phyloP scores from a whole-genome alignment of 2,113 vertebrate genomes.

The Hystrix brachyura region DNA sequence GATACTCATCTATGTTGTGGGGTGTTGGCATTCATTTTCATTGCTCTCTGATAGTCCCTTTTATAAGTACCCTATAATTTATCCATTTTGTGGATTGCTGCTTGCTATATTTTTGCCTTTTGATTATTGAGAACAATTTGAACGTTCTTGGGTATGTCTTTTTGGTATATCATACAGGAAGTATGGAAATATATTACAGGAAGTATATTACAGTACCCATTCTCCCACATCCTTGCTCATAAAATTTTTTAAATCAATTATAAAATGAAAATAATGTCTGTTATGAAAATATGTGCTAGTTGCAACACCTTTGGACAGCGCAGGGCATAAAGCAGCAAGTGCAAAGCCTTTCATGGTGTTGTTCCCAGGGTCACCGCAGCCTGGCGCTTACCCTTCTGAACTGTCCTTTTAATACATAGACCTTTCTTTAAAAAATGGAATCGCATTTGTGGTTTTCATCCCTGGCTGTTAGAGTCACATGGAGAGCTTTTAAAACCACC shows the following conservation, averaged over 20 bases:
- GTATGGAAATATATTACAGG: neutral
- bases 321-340: neutral
- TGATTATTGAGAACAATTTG: neutral
- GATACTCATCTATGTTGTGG: neutral
- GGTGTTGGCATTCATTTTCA: neutral
- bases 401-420: neutral
- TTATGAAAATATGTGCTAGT: neutral
- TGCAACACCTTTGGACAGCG: neutral
- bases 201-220: neutral
- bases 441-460: neutral
- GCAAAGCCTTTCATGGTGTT: neutral
- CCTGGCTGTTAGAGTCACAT: neutral
- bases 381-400: neutral
- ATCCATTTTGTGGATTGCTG: neutral
- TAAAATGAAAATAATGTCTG: constrained; percentile 26
- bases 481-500: neutral
- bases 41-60: neutral
- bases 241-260: neutral
- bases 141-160: neutral
- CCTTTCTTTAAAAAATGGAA: neutral
- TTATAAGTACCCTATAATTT: neutral
- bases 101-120: constrained; percentile 3
- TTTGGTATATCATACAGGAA: neutral
- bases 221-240: neutral
- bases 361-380: neutral